These are phyloP conservation scores for Acleris laterana DNA, from an alignment of 2,888 invertebrate genomes.

Conservation along the genomic window DNA sequence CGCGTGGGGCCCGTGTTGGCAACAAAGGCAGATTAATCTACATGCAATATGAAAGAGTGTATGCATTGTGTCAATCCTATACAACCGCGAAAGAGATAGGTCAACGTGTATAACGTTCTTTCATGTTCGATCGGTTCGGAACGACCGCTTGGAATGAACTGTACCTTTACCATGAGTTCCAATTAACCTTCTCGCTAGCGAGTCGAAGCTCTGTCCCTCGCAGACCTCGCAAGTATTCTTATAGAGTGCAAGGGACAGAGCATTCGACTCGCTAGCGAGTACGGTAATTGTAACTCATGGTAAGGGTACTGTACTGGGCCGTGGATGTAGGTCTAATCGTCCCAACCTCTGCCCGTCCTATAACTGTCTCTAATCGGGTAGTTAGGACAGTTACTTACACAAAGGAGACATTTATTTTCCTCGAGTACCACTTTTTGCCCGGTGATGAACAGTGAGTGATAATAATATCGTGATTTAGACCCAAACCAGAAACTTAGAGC, in stretches of 20 bases:
- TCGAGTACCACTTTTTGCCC: slow-evolving; percentile 51
- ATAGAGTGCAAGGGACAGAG: too few relatives aligned
- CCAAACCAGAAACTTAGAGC: background rate
- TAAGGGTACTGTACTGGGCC: slow-evolving; percentile 11
- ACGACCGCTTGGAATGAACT: background rate
- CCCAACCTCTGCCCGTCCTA: slow-evolving; percentile 50
- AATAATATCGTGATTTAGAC: too few relatives aligned
- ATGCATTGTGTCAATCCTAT: slow-evolving; percentile 35
- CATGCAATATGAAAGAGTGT: slow-evolving; percentile 49
- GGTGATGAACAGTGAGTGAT: slow-evolving; percentile 39
- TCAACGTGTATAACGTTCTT: background rate
- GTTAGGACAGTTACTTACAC: slow-evolving; percentile 57
- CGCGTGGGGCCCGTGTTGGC: slow-evolving; percentile 45
- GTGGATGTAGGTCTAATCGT: slow-evolving; percentile 25
- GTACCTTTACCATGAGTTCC: too few relatives aligned
- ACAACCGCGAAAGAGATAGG: slow-evolving; percentile 5
- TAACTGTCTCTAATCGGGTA: slow-evolving; percentile 61
- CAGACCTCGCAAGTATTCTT: too few relatives aligned
- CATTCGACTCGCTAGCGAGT: too few relatives aligned
- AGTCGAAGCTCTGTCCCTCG: too few relatives aligned
- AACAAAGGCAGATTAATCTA: slow-evolving; percentile 59
- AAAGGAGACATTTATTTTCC: slow-evolving; percentile 60
- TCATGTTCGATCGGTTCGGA: background rate
- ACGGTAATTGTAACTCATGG: too few relatives aligned
- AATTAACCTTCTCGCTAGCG: too few relatives aligned